phyloP scores from a whole-genome alignment of 1,140 invertebrate species.

The Colletes gigas region DNA sequence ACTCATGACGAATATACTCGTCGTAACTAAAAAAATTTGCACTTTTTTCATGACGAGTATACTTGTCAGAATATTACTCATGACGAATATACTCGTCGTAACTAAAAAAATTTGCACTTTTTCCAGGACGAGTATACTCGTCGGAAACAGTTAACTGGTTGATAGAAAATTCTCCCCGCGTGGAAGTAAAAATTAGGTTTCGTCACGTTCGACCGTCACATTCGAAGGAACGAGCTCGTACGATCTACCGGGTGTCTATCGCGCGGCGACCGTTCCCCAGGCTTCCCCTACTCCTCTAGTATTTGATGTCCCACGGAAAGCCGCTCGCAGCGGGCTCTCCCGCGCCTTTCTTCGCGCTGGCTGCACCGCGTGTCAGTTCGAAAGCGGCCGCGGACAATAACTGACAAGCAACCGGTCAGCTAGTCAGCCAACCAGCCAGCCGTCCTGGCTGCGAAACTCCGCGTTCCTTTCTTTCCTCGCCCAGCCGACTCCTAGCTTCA shows the following conservation, averaged over 20 bases:
- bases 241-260: conserved; percentile 52
- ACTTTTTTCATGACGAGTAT: no score
- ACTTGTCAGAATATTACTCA: no score
- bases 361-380: conserved; percentile 74
- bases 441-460: conserved; percentile 11
- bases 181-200: no score
- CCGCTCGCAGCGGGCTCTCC: conserved; percentile 62
- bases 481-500: neutral
- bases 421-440: conserved; percentile 28
- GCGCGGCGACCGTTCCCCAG: conserved; percentile 39
- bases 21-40: no score
- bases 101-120: no score
- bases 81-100: no score
- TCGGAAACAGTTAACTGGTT: no score
- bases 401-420: conserved; percentile 49
- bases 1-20: no score
- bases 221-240: neutral
- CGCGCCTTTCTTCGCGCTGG: conserved; percentile 77
- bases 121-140: no score
- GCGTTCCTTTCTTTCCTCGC: conserved; percentile 8
- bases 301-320: conserved; percentile 47
- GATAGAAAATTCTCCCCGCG: no score
- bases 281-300: conserved; percentile 47
- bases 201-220: conserved; percentile 1
- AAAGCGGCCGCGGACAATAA: conserved; percentile 70